These are phyloP conservation scores for Eublepharis macularius DNA, from an alignment of 2,113 vertebrate genomes.

Conservation along the genomic window DNA sequence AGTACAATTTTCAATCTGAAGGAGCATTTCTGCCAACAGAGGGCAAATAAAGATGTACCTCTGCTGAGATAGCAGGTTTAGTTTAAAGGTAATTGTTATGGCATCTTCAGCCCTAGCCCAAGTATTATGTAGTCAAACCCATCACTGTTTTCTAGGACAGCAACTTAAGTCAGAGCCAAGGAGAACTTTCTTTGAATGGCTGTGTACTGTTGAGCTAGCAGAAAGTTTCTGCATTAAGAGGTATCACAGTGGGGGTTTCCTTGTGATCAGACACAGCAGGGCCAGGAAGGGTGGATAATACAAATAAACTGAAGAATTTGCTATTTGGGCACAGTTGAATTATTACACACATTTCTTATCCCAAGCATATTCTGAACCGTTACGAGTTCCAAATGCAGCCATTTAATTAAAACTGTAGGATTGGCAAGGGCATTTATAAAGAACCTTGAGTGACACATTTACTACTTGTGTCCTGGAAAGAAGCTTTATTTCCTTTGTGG, in stretches of 20 bases:
- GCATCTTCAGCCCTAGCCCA: not conserved
- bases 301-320: not conserved
- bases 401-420: constrained; percentile 51
- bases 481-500: not conserved
- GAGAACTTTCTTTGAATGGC: not conserved
- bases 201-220: accelerated
- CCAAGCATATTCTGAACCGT: constrained; percentile 20
- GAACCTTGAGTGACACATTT: constrained; percentile 41
- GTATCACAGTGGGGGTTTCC: not conserved
- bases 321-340: constrained; percentile 27
- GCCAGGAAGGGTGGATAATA: constrained; percentile 6
- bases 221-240: accelerated
- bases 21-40: not conserved
- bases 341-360: constrained; percentile 49
- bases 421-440: constrained; percentile 45
- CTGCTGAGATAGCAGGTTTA: not conserved
- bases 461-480: constrained; percentile 40
- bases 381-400: constrained; percentile 31
- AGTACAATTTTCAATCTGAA: not conserved
- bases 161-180: not conserved
- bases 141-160: not conserved
- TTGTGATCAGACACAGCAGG: not conserved
- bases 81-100: not conserved
- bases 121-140: not conserved
- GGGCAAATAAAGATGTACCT: not conserved